Percentiles rank a stretch among this genome's conserved stretches.
Evolutionary conservation across 2,797 vertebrate genomes (phyloP).

Genomic region (Adelosebastes latens): DNA sequence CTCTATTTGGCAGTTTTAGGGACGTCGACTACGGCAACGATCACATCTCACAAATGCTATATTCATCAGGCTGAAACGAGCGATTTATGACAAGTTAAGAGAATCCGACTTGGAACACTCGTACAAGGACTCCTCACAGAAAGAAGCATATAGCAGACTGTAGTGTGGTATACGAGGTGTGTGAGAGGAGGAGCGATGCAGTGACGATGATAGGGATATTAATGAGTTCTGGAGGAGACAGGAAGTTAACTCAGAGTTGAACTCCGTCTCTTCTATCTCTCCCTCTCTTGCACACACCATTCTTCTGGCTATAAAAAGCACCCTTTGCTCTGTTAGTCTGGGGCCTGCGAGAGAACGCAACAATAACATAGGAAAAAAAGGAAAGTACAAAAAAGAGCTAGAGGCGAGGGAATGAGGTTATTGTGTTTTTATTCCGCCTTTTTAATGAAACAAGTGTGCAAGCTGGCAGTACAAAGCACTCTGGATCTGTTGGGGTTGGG

Average conservation of each 20-base stretch:
- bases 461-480: conserved; percentile 38
- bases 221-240: conserved; percentile 9
- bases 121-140: not conserved
- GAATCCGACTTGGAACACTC: not conserved
- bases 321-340: not conserved
- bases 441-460: conserved; percentile 56
- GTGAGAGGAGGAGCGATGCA: conserved; percentile 16
- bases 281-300: not conserved
- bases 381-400: not conserved
- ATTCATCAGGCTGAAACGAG: not conserved
- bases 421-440: conserved; percentile 53
- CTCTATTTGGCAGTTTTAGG: not conserved
- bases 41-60: not conserved
- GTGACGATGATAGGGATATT: conserved; percentile 14
- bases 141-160: not conserved
- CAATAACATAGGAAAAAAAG: not conserved
- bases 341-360: conserved; percentile 8
- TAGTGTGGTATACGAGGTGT: not conserved
- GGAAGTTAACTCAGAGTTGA: conserved; percentile 18
- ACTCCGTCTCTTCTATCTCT: conserved; percentile 10
- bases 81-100: not conserved
- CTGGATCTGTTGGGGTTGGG: conserved; percentile 2
- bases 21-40: too few relatives aligned
- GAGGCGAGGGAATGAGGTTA: conserved; percentile 21
- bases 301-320: conserved; percentile 11